These are phyloP conservation scores for Petrolisthes manimaculis DNA, from an alignment of 2,888 invertebrate genomes.

Conservation along the genomic window DNA sequence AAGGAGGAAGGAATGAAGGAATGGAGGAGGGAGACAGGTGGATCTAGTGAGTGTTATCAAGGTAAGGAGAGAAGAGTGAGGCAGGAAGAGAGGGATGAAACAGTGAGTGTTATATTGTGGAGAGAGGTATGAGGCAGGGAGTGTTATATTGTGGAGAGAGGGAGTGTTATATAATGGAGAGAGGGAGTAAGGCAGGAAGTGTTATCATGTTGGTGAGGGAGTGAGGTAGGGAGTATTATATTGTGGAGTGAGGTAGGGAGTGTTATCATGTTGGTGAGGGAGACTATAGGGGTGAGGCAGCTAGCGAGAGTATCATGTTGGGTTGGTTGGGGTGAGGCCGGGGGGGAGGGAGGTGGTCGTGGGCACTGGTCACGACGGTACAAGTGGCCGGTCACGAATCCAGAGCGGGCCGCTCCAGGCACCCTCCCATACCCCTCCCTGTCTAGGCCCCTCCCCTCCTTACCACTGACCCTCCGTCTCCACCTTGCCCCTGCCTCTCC, in stretches of 20 bases:
- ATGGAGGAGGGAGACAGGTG: background rate
- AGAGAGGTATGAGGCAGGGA: background rate
- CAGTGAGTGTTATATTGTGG: too few species aligned
- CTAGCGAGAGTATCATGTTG: background rate
- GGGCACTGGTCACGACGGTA: conserved; percentile 57
- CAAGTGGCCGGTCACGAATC: conserved; percentile 61
- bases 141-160: background rate
- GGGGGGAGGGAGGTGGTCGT: conserved; percentile 34
- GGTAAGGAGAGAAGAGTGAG: background rate
- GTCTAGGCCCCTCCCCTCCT: background rate
- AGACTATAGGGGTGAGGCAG: too few species aligned
- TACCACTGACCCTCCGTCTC: background rate
- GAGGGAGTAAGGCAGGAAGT: background rate
- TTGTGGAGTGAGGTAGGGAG: background rate
- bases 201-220: background rate
- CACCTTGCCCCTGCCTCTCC: background rate
- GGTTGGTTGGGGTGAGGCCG: background rate
- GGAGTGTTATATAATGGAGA: too few species aligned
- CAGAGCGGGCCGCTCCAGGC: conserved; percentile 57
- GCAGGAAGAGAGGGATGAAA: background rate
- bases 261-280: background rate
- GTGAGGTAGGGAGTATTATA: background rate
- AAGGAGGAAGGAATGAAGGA: background rate
- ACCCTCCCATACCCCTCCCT: background rate
- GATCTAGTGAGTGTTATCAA: background rate